A percentile compares a stretch with the other conserved stretches of the same genome.
phyloP scores from a whole-genome alignment of 2,113 vertebrate genomes.

The Phyllostomus hastatus region DNA sequence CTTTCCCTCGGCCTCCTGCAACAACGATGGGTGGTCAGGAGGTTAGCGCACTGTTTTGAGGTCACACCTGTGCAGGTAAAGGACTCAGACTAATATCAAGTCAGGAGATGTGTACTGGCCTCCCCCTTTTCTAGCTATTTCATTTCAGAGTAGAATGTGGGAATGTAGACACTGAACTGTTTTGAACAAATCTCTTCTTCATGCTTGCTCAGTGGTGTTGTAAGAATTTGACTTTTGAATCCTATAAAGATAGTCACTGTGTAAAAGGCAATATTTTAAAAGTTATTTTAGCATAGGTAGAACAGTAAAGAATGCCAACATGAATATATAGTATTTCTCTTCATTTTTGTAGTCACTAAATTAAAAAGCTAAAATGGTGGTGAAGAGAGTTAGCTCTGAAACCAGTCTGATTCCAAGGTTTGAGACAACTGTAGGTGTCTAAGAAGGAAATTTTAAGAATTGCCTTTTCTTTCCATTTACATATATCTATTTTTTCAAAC shows the following conservation, averaged over 20 bases:
- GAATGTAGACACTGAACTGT: neutral
- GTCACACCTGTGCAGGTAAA: neutral
- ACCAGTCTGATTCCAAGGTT: neutral
- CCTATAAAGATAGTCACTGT: neutral
- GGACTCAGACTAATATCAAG: neutral
- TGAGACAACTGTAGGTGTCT: neutral
- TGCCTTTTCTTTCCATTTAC: neutral
- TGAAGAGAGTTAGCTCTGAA: neutral
- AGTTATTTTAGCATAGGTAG: neutral
- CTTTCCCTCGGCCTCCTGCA: slow-evolving; percentile 93
- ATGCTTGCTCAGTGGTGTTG: neutral
- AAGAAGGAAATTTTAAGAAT: neutral
- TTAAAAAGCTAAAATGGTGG: neutral
- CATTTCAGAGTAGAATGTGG: neutral
- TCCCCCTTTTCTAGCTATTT: neutral
- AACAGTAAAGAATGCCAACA: neutral
- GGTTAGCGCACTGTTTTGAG: slow-evolving; percentile 3
- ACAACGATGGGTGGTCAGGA: slow-evolving; percentile 34
- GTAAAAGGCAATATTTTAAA: neutral
- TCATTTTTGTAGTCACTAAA: slow-evolving; percentile 7
- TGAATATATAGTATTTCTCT: neutral
- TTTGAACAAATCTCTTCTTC: neutral
- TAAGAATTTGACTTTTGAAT: neutral
- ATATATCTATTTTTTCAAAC: neutral
- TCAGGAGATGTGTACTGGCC: accelerated